Percentiles rank a stretch among this genome's conserved stretches.
Evolutionary conservation across 2,113 vertebrate species (phyloP).

Genomic region (Puma concolor): DNA sequence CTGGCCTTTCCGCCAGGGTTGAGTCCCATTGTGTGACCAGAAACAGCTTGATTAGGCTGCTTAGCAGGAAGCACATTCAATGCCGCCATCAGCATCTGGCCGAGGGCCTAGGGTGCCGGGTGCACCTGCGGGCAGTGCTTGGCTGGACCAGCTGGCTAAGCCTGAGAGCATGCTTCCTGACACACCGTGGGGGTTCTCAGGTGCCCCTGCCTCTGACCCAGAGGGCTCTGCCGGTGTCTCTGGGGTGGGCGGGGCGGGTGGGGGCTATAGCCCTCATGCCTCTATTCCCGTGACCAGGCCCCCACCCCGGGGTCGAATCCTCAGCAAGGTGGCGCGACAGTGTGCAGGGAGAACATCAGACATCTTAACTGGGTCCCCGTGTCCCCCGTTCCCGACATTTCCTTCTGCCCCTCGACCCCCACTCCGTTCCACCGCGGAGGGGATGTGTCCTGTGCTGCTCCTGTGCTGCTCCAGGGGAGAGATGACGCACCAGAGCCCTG

Average conservation of each 20-base stretch:
- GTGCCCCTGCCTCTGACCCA: neutral
- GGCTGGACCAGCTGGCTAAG: neutral
- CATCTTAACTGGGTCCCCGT: no score
- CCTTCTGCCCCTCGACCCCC: neutral
- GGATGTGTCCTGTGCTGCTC: neutral
- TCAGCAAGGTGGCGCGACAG: neutral
- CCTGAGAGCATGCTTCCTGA: neutral
- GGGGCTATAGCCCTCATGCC: neutral
- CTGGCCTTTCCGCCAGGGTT: neutral
- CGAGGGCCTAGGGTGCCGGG: neutral
- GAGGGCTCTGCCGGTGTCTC: neutral
- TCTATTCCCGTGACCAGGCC: neutral
- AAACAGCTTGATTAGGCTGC: neutral
- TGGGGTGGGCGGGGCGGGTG: neutral
- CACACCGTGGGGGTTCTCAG: no score
- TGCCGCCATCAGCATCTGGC: neutral
- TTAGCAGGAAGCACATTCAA: neutral
- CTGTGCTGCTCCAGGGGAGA: neutral
- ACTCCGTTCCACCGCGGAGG: fast-evolving
- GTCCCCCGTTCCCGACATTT: neutral
- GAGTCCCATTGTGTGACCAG: neutral
- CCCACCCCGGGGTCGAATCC: neutral
- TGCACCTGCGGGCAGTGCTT: neutral
- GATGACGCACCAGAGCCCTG: neutral
- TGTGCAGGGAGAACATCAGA: neutral